Percentiles rank a stretch among this genome's conserved stretches.
Evolutionary conservation across 2,888 invertebrate species (phyloP).

Genomic region (Zhuqinia jingwanae): DNA sequence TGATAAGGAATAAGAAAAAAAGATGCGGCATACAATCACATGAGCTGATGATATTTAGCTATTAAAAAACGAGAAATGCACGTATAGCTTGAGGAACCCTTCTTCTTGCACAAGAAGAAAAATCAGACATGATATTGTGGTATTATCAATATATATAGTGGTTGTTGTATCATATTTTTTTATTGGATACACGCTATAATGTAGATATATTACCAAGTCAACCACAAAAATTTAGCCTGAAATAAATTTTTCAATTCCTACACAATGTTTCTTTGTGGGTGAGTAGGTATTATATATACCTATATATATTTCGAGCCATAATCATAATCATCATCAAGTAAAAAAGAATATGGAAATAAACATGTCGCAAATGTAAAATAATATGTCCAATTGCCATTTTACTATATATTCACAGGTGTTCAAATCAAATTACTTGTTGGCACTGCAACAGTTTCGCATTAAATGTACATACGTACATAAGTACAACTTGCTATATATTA

Average conservation of each 20-base stretch:
- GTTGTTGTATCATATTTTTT: neutral
- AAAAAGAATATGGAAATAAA: too few relatives aligned
- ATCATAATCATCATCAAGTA: neutral
- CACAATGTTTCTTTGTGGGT: neutral
- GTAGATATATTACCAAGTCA: neutral
- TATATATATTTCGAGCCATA: neutral
- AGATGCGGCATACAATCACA: too few relatives aligned
- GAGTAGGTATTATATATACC: neutral
- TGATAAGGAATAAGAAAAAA: neutral
- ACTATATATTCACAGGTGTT: conserved; percentile 31
- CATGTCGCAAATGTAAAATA: neutral
- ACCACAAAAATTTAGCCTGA: conserved; percentile 7
- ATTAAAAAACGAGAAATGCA: too few relatives aligned
- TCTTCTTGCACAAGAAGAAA: neutral
- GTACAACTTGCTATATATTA: too few relatives aligned
- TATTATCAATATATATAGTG: neutral
- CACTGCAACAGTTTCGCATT: conserved; percentile 40
- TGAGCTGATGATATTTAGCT: too few relatives aligned
- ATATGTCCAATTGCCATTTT: neutral
- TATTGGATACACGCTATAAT: too few relatives aligned
- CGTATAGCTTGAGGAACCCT: too few relatives aligned
- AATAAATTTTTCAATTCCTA: neutral
- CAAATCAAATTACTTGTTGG: conserved; percentile 54
- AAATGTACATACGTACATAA: neutral
- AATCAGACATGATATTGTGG: conserved; percentile 4